Evolutionary conservation across 2,888 invertebrate genomes (phyloP), one percentile per base, ranked within the genome.

Genomic region (Trissolcus japonicus): DNA sequence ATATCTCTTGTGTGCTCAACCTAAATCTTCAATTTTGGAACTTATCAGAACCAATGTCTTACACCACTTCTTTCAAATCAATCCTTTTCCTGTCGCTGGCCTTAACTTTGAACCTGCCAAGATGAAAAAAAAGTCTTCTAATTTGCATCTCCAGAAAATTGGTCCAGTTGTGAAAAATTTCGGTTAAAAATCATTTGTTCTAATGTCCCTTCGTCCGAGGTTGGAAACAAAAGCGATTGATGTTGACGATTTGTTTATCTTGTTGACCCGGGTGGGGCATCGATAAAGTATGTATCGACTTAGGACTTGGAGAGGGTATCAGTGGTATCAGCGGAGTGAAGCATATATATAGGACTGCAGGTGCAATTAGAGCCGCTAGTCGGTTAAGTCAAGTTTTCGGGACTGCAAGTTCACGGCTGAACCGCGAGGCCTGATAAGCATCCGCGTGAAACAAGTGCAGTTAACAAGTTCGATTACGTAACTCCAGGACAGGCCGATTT

Each of bases 341-440:
- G 83, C 84, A 85, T 85, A 85, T 85, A 72, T 74, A 85, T 85
- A 85, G 82, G 82, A 80, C 83, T 80, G 81, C 83, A 83, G 85
- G 82, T 85, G 83, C 85, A 85, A 83, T 83, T 82, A 85, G 85
- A 85, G 85, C 85, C 79, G 84, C 80, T 84, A 87, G 87, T 88
- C 79, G 14, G 68, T 57, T 43, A 61, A 55, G 13, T 65, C 21
- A 17, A 54, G 19, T 55, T 69, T 69, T 69, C 56, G 55, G 48
- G 25, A 16, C 50, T 6, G 25, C 67, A 48, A 51, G 60, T 68
- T 60, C 54, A 54, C 40, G 40, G 54, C 16, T 43, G n/a, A 48
- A 46, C 25, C 13, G 21, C 25, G 25, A 19, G 14, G 14, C n/a
- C 6, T 50, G 60, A 48, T 55, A 50, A 69, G 56, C n/a, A 65